These are phyloP conservation scores for Alloscopus bannaensis DNA, from an alignment of 2,888 invertebrate species.

Conservation along the genomic window DNA sequence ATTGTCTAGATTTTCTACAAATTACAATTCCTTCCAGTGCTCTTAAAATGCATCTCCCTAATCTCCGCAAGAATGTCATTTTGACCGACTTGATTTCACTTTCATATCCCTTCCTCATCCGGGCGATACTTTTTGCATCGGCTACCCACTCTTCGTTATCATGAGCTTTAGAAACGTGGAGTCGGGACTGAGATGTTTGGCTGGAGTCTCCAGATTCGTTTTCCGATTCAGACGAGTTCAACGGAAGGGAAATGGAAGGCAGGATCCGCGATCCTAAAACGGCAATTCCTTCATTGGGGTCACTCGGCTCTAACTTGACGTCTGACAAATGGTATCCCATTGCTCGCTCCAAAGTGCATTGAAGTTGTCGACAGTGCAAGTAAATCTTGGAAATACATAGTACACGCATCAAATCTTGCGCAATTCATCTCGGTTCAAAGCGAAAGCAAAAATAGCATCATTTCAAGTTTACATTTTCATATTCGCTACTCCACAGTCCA, in stretches of 20 bases:
- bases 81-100: constrained; percentile 1
- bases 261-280: background rate
- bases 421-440: no score
- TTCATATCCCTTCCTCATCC: constrained; percentile 6
- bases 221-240: background rate
- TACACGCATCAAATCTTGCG: no score
- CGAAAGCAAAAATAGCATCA: no score
- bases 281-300: background rate
- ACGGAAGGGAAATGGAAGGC: background rate
- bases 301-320: background rate
- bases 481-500: constrained; percentile 2
- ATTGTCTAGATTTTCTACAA: background rate
- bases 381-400: constrained; percentile 7
- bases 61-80: no score
- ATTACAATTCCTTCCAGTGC: background rate
- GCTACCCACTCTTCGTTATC: background rate
- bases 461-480: constrained; percentile 13
- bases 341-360: background rate
- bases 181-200: constrained; percentile 1
- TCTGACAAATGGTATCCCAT: constrained; percentile 9
- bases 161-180: background rate
- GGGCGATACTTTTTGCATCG: background rate
- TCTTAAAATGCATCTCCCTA: background rate
- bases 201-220: background rate
- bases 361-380: background rate